phyloP scores from a whole-genome alignment of 2,113 vertebrate genomes.

The Fukomys damarensis region DNA sequence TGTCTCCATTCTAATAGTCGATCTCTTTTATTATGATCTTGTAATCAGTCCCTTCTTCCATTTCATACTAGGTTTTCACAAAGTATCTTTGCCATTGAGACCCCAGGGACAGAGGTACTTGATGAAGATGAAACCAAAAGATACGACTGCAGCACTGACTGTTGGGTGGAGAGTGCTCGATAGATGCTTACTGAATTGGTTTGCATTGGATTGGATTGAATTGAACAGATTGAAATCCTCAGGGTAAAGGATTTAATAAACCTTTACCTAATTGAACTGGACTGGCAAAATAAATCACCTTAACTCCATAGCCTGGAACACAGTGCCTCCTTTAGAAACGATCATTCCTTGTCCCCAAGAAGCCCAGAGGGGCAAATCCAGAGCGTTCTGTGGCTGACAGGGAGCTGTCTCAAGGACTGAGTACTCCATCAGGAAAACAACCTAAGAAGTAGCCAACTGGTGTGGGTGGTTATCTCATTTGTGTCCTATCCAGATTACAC shows the following conservation, averaged over 20 bases:
- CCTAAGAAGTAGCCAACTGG: not conserved
- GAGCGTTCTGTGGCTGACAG: not conserved
- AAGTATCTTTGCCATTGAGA: slow-evolving; percentile 1
- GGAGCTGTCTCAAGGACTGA: not conserved
- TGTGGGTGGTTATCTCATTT: not conserved
- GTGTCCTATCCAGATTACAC: not conserved
- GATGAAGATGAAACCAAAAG: not conserved
- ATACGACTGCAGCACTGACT: not conserved
- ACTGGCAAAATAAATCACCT: slow-evolving; percentile 33
- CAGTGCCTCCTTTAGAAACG: not conserved
- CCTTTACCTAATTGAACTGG: slow-evolving; percentile 26
- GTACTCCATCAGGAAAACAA: not conserved
- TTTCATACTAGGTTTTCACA: slow-evolving; percentile 42
- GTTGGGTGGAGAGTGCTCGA: not conserved
- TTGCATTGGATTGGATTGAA: not conserved
- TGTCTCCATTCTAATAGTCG: not conserved
- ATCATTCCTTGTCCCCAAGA: not conserved
- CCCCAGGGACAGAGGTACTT: not conserved
- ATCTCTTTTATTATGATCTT: not conserved
- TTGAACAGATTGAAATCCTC: not conserved
- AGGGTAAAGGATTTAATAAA: slow-evolving; percentile 57
- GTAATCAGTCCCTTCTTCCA: slow-evolving; percentile 5
- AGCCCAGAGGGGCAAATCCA: not conserved
- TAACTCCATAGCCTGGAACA: slow-evolving; percentile 20
- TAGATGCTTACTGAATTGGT: not conserved